Conservation (phyloP, 2,797 vertebrate genomes). For the Apogon talboti region DNA sequence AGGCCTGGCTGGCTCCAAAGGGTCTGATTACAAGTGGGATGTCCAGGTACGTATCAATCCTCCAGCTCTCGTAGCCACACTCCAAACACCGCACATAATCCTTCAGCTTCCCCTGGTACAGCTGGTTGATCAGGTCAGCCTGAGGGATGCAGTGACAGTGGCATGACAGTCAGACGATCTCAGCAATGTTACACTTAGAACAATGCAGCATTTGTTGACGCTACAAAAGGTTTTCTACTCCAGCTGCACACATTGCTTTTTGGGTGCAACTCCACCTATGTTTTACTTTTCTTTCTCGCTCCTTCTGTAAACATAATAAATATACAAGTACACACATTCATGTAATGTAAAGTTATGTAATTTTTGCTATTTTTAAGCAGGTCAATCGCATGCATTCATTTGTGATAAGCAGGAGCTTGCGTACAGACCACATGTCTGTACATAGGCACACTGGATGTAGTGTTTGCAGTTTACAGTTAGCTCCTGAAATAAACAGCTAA, state of each 20-base stretch:
- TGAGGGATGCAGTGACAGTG: constrained; percentile 70
- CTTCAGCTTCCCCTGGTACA: constrained; percentile 99
- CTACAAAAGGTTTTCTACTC: background rate
- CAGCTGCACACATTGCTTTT: background rate
- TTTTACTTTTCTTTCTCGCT: background rate
- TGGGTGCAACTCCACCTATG: background rate
- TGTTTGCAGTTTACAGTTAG: constrained; percentile 55
- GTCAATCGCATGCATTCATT: constrained; percentile 39
- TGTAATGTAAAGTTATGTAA: background rate
- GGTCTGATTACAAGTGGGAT: constrained; percentile 98
- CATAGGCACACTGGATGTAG: constrained; percentile 40
- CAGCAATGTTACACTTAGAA: constrained; percentile 21
- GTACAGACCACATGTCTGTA: constrained; percentile 38
- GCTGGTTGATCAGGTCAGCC: constrained; percentile 99
- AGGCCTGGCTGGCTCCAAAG: constrained; percentile 97
- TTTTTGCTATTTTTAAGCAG: constrained; percentile 5
- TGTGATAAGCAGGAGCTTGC: constrained; percentile 30
- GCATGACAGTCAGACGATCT: constrained; percentile 46
- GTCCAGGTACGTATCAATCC: constrained; percentile 98
- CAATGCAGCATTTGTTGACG: constrained; percentile 30
- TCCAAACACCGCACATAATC: constrained; percentile 98
- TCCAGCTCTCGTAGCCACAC: constrained; percentile 98
- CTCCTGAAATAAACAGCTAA: constrained; percentile 52
- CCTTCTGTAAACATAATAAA: background rate
- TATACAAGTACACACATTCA: background rate